A percentile compares a stretch with the other conserved stretches of the same genome.
These are phyloP conservation scores for Horisme vitalbata DNA, from an alignment of 2,888 invertebrate species.

Conservation along the genomic window DNA sequence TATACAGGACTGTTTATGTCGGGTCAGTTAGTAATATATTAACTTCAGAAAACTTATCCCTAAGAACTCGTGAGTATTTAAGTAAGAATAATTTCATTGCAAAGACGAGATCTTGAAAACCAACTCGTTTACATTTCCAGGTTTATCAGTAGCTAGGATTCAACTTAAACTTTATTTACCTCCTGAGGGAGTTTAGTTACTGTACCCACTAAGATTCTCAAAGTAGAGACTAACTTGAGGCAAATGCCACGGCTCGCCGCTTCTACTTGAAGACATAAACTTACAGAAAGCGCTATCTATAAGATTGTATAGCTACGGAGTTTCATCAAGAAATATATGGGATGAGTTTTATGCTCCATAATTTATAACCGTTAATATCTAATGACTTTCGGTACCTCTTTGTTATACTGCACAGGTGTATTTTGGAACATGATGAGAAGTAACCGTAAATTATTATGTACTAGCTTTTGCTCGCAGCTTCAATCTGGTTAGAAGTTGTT, in stretches of 20 bases:
- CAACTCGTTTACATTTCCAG: no score
- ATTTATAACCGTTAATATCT: constrained; percentile 30
- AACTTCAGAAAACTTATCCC: no score
- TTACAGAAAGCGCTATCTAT: constrained; percentile 5
- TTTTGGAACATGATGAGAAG: constrained; percentile 1
- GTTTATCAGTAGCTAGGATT: no score
- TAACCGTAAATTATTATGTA: background rate
- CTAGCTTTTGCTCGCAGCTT: no score
- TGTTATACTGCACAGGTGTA: constrained; percentile 9
- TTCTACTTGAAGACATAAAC: constrained; percentile 7
- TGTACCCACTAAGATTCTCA: background rate
- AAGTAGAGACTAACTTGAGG: background rate
- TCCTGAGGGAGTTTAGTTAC: background rate
- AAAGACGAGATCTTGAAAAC: no score
- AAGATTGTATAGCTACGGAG: constrained; percentile 15
- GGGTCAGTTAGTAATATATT: no score
- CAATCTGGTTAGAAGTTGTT: no score
- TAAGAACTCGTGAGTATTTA: no score
- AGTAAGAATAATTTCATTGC: no score
- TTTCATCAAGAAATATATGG: constrained; percentile 31
- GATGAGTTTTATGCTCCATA: constrained; percentile 33
- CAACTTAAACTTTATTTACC: background rate
- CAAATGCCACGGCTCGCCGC: background rate
- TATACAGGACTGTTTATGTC: no score
- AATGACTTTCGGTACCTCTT: constrained; percentile 15